Evolutionary conservation across 1,140 invertebrate species (phyloP).

Genomic region (Drosophila mauritiana): DNA sequence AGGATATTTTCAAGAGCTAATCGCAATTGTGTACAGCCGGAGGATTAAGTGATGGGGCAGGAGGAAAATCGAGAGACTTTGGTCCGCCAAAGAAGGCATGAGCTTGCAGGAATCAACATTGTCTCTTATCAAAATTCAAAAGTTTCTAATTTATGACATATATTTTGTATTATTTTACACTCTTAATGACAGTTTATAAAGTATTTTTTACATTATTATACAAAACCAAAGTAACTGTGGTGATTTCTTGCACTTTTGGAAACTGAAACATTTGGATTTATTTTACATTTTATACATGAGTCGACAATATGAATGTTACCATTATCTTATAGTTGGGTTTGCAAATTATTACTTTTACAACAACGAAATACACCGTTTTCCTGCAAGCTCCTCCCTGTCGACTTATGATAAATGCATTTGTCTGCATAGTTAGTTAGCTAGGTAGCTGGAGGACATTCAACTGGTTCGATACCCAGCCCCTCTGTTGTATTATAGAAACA

Average conservation of each 20-base stretch:
- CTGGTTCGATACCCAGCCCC: constrained; percentile 26
- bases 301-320: no score
- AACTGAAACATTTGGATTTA: no score
- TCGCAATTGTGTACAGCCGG: constrained; percentile 69
- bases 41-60: constrained; percentile 4
- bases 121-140: not conserved
- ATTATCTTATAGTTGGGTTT: no score
- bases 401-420: constrained; percentile 50
- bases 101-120: constrained; percentile 19
- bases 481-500: constrained; percentile 76
- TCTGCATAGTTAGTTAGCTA: constrained; percentile 59
- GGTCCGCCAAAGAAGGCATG: constrained; percentile 43
- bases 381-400: constrained; percentile 27
- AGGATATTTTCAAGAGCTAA: constrained; percentile 84
- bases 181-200: no score
- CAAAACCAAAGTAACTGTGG: not conserved
- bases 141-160: not conserved
- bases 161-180: not conserved
- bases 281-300: no score
- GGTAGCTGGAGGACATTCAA: constrained; percentile 52
- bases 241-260: no score
- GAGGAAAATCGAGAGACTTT: constrained; percentile 21
- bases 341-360: no score
- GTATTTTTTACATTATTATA: not conserved
- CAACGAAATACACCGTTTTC: no score